Evolutionary conservation across 1,140 invertebrate genomes (phyloP).

Genomic region (Cotesia glomerata): DNA sequence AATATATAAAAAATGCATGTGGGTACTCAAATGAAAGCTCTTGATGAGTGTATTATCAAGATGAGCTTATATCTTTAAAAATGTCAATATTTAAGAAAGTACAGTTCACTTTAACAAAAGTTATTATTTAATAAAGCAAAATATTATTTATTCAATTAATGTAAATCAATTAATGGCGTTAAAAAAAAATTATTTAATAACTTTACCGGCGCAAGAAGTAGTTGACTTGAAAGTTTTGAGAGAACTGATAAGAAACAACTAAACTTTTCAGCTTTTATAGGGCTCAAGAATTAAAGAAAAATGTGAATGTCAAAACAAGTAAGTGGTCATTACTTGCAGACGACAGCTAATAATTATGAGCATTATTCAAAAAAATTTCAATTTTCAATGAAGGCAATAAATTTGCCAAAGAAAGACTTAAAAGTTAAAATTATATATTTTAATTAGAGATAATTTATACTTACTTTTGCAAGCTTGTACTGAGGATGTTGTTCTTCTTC

Average conservation of each 20-base stretch:
- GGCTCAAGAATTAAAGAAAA: slow-evolving; percentile 36
- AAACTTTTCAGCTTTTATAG: slow-evolving; percentile 54
- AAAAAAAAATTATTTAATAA: background rate
- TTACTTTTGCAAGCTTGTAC: background rate
- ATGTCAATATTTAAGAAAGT: too few relatives aligned
- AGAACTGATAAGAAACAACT: slow-evolving; percentile 36
- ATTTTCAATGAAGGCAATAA: too few relatives aligned
- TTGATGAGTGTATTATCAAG: too few relatives aligned
- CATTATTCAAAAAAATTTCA: slow-evolving; percentile 19
- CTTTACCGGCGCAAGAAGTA: background rate
- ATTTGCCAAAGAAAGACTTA: too few relatives aligned
- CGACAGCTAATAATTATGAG: slow-evolving; percentile 11
- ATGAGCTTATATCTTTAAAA: too few relatives aligned
- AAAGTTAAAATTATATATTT: too few relatives aligned
- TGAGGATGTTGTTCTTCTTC: background rate
- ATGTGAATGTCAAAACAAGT: slow-evolving; percentile 48
- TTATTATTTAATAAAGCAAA: too few relatives aligned
- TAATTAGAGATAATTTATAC: background rate
- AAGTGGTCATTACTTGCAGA: slow-evolving; percentile 29
- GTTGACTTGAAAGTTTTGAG: slow-evolving; percentile 6
- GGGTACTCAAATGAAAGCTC: too few relatives aligned
- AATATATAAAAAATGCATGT: too few relatives aligned
- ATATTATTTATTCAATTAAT: too few relatives aligned
- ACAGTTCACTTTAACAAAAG: too few relatives aligned
- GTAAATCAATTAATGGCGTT: too few relatives aligned